Base-by-base conservation (phyloP, 2,888 invertebrate species). In the Axea sp. region DNA sequence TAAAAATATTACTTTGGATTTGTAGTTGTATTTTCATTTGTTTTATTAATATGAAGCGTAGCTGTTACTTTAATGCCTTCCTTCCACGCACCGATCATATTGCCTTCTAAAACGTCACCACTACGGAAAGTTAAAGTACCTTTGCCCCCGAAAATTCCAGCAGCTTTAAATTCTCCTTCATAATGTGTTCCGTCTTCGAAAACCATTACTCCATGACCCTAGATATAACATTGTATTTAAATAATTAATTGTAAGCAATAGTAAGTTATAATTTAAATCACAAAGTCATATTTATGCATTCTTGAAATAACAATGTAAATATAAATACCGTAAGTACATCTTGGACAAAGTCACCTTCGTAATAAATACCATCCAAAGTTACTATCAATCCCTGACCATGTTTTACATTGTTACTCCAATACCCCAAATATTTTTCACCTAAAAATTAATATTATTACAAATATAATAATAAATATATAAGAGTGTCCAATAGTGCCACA, bases 151-250 rank as follows among this genome's bases (percentile, higher is more conserved):
- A 96, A 93, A 19, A 94, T 92, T 1, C 93, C 93, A 1, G 94
- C 92, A 0, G 93, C 92, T 73, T 93, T 91, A 80, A 96, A 93
- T 83, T 96, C 96, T 0, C 97, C 97, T 84, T 96, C 96, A 81
- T 95, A 97, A 85, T 94, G 94, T 1, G 95, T 94, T 17, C 94
- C 94, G 82, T 96, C 96, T 85, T 96, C 95, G 76, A 96, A 93
- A 11, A 96, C 92, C 90, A 96, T 95, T 4, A 96, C 90, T 1
- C 96, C 96, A 79, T 92, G 92, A n/a, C 96, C 96, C 95, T 95
- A 78, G 2, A 43, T 22, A 22, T 6, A 43, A 12, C 0, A 30
- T 11, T 35, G 12, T 31, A 31, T n/a, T 12, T 31, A n/a, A n/a
- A n/a, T n/a, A n/a, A n/a, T n/a, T n/a, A n/a, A n/a, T n/a, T n/a